Percentiles rank a stretch among this genome's conserved stretches.
Evolutionary conservation across 2,113 vertebrate genomes (phyloP).

Genomic region (Psephotus haematonotus): DNA sequence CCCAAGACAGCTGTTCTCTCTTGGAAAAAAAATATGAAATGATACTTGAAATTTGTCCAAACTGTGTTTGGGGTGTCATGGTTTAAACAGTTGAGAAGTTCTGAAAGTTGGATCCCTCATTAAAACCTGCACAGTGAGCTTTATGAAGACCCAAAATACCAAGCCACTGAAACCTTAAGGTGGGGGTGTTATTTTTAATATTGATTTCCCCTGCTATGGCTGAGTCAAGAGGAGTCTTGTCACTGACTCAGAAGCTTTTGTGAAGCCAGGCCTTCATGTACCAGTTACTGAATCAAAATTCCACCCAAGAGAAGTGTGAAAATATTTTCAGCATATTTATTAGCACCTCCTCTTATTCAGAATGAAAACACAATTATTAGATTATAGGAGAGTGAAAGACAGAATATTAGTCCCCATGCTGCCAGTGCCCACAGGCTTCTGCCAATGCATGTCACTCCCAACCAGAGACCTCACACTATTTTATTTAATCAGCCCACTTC

Average conservation of each 20-base stretch:
- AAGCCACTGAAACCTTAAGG: background rate
- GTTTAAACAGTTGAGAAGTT: background rate
- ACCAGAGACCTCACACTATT: background rate
- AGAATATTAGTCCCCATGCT: background rate
- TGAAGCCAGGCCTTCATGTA: background rate
- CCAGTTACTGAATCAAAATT: constrained; percentile 20
- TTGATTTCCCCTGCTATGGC: background rate
- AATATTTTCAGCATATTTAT: constrained; percentile 59
- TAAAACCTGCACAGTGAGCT: background rate
- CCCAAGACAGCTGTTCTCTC: background rate
- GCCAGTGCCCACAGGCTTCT: constrained; percentile 23
- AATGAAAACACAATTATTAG: background rate
- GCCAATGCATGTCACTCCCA: constrained; percentile 25
- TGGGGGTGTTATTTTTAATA: background rate
- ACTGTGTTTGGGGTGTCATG: background rate
- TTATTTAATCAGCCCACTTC: constrained; percentile 9
- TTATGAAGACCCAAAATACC: background rate
- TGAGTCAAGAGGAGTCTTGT: background rate
- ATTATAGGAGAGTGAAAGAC: constrained; percentile 3
- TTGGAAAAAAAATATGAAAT: background rate
- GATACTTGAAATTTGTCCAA: background rate
- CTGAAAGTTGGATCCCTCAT: background rate
- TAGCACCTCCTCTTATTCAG: constrained; percentile 32
- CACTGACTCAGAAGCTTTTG: background rate
- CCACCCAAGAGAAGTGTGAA: constrained; percentile 37